phyloP scores from a whole-genome alignment of 2,797 vertebrate genomes.

The Sciaenops ocellatus region DNA sequence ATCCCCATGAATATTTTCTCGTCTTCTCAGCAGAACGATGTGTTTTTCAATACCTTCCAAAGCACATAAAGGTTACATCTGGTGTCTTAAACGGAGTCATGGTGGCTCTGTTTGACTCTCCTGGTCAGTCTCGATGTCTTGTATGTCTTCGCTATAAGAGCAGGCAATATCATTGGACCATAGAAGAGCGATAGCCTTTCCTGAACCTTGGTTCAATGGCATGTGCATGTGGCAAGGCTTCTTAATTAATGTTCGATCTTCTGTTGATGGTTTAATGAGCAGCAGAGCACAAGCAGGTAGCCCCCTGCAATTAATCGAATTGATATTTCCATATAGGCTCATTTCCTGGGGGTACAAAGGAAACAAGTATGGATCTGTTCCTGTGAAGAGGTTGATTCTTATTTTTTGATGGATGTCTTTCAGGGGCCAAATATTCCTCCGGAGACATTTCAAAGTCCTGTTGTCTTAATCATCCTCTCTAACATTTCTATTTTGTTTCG shows the following conservation, averaged over 20 bases:
- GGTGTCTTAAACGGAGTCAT: not conserved
- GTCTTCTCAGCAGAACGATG: not conserved
- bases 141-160: slow-evolving; percentile 32
- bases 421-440: slow-evolving; percentile 8
- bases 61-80: not conserved
- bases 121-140: not conserved
- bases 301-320: slow-evolving; percentile 63
- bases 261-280: slow-evolving; percentile 71
- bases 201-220: slow-evolving; percentile 9
- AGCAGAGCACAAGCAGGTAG: slow-evolving; percentile 30
- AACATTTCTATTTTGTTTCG: slow-evolving; percentile 41
- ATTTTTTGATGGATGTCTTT: slow-evolving; percentile 57
- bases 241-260: slow-evolving; percentile 78
- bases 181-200: slow-evolving; percentile 5
- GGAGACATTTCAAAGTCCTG: slow-evolving; percentile 39
- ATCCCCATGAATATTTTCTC: not conserved
- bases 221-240: slow-evolving; percentile 6
- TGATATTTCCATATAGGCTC: slow-evolving; percentile 59
- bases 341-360: slow-evolving; percentile 54
- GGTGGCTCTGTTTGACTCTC: not conserved
- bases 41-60: not conserved
- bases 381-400: slow-evolving; percentile 21
- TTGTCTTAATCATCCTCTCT: slow-evolving; percentile 41
- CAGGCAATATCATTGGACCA: slow-evolving; percentile 48
- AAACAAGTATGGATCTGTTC: slow-evolving; percentile 65